Evolutionary conservation across 2,797 vertebrate genomes (phyloP), one percentile per base, ranked within the genome.

Genomic region (Lepilemur ruficaudatus): DNA sequence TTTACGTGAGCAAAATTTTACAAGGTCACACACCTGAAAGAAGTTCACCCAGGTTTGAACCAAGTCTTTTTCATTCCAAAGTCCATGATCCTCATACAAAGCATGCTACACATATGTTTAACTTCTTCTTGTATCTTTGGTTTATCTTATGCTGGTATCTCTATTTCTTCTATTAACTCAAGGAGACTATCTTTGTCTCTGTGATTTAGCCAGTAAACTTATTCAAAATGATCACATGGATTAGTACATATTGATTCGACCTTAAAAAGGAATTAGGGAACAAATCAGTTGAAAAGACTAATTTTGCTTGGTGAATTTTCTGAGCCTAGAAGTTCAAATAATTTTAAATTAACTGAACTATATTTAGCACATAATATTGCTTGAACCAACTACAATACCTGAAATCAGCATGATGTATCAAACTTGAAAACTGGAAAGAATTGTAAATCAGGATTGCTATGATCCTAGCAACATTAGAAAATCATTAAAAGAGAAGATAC

Each of bases 321-420:
- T 89, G 72, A 94, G 17, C 2, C 43, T 63, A 41, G 7, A 3
- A 63, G 17, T 96, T 59, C 35, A 95, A 75, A 87, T 93, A 72
- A 84, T 69, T 95, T 84, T 95, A 95, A 95, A 91, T 84, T 83
- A 86, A n/a, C 65, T 28, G 35, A 89, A 30, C 17, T 78, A 61
- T 57, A 87, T 83, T 94, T 86, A 91, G 48, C 9, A 91, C 38
- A 63, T 67, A 79, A 79, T 75, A 35, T 30, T 84, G n/a, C 32
- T 87, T 91, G 69, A 95, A 82, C 30, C 67, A 92, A 50, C 25
- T 41, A 7, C 13, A 93, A 83, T 72, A 83, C 48, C 61, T 72
- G 59, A 93, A 91, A 89, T 80, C 46, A 48, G 18, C 17, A 85
- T 79, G n/a, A 32, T 46, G 3, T 18, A 81, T 67, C 67, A 84